These are phyloP conservation scores for Aurelia coerulea DNA, from an alignment of 30 jellyfish, hydroid and myxozoan species.

Conservation along the genomic window DNA sequence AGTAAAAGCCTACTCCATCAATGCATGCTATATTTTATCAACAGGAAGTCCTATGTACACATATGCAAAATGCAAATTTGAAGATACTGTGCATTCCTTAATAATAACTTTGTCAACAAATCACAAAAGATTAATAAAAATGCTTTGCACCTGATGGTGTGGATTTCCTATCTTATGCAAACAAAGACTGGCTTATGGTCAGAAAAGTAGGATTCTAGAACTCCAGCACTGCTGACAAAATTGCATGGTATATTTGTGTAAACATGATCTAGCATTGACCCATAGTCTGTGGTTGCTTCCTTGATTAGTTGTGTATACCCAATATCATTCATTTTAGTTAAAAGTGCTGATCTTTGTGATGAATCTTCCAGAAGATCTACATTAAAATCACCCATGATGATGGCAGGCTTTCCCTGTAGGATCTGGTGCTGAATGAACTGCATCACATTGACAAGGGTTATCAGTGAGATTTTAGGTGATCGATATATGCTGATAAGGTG, in stretches of 20 bases:
- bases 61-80: too few relatives aligned
- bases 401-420: not conserved
- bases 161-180: too few relatives aligned
- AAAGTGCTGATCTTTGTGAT: not conserved
- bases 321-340: not conserved
- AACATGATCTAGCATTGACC: conserved; percentile 19
- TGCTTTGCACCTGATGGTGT: too few relatives aligned
- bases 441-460: too few relatives aligned
- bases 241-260: conserved; percentile 3
- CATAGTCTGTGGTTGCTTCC: conserved; percentile 2
- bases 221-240: not conserved
- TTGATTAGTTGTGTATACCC: conserved; percentile 5
- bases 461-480: conserved; percentile 9
- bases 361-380: not conserved
- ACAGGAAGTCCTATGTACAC: too few relatives aligned
- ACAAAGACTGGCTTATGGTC: too few relatives aligned
- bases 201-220: too few relatives aligned
- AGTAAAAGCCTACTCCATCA: too few relatives aligned
- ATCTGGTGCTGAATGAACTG: not conserved
- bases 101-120: too few relatives aligned
- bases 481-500: not conserved
- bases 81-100: too few relatives aligned
- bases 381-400: conserved; percentile 35
- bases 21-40: too few relatives aligned
- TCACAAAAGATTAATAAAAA: too few relatives aligned